Evolutionary conservation across 1,140 invertebrate genomes (phyloP), one percentile per base, ranked within the genome.

Genomic region (Euschistus heros): DNA sequence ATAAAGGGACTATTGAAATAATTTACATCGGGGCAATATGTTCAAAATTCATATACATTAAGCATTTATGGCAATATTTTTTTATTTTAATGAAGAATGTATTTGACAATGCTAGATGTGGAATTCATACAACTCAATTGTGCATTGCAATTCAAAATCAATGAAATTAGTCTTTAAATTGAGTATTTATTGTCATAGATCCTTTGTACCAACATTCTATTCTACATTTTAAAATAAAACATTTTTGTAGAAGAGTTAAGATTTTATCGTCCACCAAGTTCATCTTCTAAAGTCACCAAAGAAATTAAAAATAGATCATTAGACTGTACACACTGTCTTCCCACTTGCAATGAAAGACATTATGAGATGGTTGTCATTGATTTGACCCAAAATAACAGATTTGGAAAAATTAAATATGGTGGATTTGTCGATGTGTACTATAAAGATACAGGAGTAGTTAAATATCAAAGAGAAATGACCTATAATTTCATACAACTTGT

Each of bases 401-500:
- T 4, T 2, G 3, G 22, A 20, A 54, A 54, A 4, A n/a, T 4
- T 24, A 54, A 54, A 13, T 22, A 54, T 37, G 66, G 62, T 26
- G 70, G 70, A 2, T 68, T 67, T 33, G 50, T 73, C 13, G 71
- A 73, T 46, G 63, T 73, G 13, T 73, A 68, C 62, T 73, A 73
- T 57, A 69, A 67, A 18, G 69, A 70, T 15, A 66, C 68, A 22
- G 72, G 72, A 8, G 72, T 69, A 0, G 71, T 73, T 13, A 70
- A 69, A 57, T 73, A 73, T 37, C 68, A 70, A n/a, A 17, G 71
- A 57, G 70, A 72, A 55, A 68, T 73, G n/a, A 71, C 69, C 3
- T 73, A 71, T 42, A 71, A 69, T 26, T 72, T 69, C 68, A 61
- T 71, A 5, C 70, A 73, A 42, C 55, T 73, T 18, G 27, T 73